phyloP scores from a whole-genome alignment of 2,888 invertebrate genomes.

The Phaedon cochleariae region DNA sequence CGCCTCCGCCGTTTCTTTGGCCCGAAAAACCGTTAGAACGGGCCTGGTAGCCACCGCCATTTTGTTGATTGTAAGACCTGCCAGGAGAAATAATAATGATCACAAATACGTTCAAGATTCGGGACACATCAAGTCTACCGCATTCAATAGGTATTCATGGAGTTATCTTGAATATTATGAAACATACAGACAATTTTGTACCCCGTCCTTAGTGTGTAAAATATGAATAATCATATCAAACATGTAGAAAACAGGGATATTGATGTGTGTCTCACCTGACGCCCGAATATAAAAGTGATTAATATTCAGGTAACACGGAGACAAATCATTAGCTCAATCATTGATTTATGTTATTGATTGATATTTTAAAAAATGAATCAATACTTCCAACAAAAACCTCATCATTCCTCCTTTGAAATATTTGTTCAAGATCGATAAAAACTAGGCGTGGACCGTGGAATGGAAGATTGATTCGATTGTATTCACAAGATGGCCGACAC shows the following conservation, averaged over 20 bases:
- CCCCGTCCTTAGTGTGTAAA: too few species aligned
- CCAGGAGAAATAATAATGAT: constrained; percentile 45
- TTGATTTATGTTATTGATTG: too few species aligned
- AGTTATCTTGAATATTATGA: too few species aligned
- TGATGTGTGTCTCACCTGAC: constrained; percentile 31
- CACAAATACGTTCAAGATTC: too few species aligned
- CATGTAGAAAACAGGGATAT: constrained; percentile 15
- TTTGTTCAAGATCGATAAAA: not conserved
- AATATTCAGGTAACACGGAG: constrained; percentile 29
- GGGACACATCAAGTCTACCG: too few species aligned
- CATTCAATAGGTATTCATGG: too few species aligned
- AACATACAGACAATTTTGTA: too few species aligned
- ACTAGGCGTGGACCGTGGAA: not conserved
- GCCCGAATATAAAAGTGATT: constrained; percentile 25
- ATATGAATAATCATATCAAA: too few species aligned
- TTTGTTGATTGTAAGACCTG: constrained; percentile 50
- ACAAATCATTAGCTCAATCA: constrained; percentile 5
- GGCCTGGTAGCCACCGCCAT: constrained; percentile 39
- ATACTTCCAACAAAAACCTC: too few species aligned
- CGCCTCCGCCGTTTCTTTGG: constrained; percentile 26
- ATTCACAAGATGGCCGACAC: not conserved
- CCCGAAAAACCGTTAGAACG: constrained; percentile 49
- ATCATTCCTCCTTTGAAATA: not conserved
- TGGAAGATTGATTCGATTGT: too few species aligned
- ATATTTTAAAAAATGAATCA: too few species aligned